These are phyloP conservation scores for Leptarthrus brevirostris DNA, from an alignment of 2,888 invertebrate species.

Conservation along the genomic window DNA sequence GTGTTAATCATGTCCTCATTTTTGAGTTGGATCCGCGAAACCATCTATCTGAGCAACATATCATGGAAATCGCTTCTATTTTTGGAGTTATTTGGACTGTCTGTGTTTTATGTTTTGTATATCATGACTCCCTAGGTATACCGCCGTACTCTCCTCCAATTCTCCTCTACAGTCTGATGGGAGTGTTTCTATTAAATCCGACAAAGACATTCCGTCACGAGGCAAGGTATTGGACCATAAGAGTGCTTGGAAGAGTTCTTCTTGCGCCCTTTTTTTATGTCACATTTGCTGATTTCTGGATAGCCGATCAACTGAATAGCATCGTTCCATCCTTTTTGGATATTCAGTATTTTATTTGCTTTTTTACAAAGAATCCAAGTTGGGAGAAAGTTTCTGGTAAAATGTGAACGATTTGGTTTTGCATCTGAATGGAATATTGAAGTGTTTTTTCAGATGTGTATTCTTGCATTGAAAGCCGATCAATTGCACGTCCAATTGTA, in stretches of 20 bases:
- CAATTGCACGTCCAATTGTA: constrained; percentile 73
- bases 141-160: constrained; percentile 84
- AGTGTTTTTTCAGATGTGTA: constrained; percentile 66
- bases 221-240: constrained; percentile 79
- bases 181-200: constrained; percentile 80
- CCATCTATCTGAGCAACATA: constrained; percentile 80
- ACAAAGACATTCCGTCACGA: constrained; percentile 79
- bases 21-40: constrained; percentile 85
- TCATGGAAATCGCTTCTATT: constrained; percentile 81
- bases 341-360: constrained; percentile 83
- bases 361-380: constrained; percentile 74
- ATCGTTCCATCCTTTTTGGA: constrained; percentile 81
- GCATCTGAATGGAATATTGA: too few species aligned
- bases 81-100: constrained; percentile 82
- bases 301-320: constrained; percentile 86
- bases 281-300: constrained; percentile 87
- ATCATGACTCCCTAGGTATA: constrained; percentile 73
- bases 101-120: constrained; percentile 76
- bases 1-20: constrained; percentile 86
- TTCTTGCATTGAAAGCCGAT: constrained; percentile 68
- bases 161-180: constrained; percentile 75
- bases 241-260: constrained; percentile 72
- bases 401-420: background rate
- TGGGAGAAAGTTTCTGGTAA: constrained; percentile 68
- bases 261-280: constrained; percentile 83